phyloP scores from a whole-genome alignment of 1,140 invertebrate species.

The Drosophila mayri region DNA sequence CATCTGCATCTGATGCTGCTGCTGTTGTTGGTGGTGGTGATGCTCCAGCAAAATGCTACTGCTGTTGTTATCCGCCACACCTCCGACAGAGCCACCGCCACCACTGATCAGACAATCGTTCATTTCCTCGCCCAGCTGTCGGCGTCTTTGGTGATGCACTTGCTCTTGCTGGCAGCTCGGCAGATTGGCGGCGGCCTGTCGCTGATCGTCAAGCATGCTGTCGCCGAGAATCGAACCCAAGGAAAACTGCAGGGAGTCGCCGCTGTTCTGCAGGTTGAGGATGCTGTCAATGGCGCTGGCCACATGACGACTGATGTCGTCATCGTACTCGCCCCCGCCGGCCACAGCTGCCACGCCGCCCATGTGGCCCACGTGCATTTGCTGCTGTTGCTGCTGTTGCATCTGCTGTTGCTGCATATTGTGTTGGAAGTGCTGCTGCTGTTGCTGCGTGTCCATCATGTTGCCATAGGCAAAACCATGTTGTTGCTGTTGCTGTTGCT shows the following conservation, averaged over 20 bases:
- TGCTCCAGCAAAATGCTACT: constrained; percentile 61
- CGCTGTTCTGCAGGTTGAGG: constrained; percentile 88
- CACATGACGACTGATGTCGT: constrained; percentile 90
- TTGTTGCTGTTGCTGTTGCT: constrained; percentile 71
- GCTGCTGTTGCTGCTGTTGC: constrained; percentile 73
- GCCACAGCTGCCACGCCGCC: constrained; percentile 32
- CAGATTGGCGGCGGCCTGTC: constrained; percentile 63
- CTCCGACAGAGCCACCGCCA: constrained; percentile 42
- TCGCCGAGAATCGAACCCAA: constrained; percentile 80
- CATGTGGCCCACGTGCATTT: constrained; percentile 70
- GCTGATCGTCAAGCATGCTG: constrained; percentile 77
- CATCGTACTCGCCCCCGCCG: constrained; percentile 85
- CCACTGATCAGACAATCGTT: constrained; percentile 83
- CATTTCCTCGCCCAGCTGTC: constrained; percentile 78
- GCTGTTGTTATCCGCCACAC: constrained; percentile 61
- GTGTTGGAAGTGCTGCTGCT: constrained; percentile 66
- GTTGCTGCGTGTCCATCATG: constrained; percentile 62
- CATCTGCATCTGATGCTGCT: constrained; percentile 57
- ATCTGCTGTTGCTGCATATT: constrained; percentile 67
- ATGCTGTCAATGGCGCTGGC: constrained; percentile 92
- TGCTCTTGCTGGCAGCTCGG: constrained; percentile 76
- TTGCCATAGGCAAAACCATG: constrained; percentile 66
- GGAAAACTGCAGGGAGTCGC: constrained; percentile 80
- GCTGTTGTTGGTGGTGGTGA: constrained; percentile 67
- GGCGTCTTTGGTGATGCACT: constrained; percentile 47